Base-by-base conservation (phyloP, 2,888 invertebrate species). In the Amblyteles armatorius region DNA sequence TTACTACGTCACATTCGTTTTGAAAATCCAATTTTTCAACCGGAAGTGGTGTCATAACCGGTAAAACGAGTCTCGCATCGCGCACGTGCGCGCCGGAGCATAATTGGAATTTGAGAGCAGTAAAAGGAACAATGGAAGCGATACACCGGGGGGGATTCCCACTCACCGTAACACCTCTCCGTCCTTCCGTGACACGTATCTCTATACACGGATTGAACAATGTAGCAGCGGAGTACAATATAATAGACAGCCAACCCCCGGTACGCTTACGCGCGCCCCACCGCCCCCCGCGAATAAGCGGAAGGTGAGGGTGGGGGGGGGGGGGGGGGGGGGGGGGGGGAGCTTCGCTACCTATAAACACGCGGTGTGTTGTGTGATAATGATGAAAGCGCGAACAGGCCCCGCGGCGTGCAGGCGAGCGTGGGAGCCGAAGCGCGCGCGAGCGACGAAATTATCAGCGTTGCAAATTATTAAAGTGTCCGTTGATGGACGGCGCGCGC, bases 401-500 rank as follows among this genome's bases (percentile, higher is more conserved):
- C 69, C 69, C 26, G 48, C 50, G 65, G 36, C 48, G 57, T 48
- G 60, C 40, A 68, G 13, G 44, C 16, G 60, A 22, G 71, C 16
- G 11, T 57, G 69, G 74, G 63, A 69, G 74, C 74, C 79, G 74
- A 71, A 79, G 79, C 3, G 44, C 44, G 40, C 13, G 13, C 65
- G 76, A 80, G 72, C 80, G 77, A 80, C 80, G 77, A 77, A 80
- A 84, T 84, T 72, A 81, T 84, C 68, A 84, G 71, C 79, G 63
- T 29, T 60, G 84, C 80, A 80, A 84, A 84, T 84, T 84, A 84
- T 84, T 80, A 78, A 73, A 84, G 84, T 78, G 80, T 78, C 73
- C 67, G 72, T 78, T 84, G 84, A 83, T 72, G 83, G 71, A 52
- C 52, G 74, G 55, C 63, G 57, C 36, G 57, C 48, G 29, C 36